phyloP scores from a whole-genome alignment of 2,888 invertebrate genomes.

The Eilema griseolum region DNA sequence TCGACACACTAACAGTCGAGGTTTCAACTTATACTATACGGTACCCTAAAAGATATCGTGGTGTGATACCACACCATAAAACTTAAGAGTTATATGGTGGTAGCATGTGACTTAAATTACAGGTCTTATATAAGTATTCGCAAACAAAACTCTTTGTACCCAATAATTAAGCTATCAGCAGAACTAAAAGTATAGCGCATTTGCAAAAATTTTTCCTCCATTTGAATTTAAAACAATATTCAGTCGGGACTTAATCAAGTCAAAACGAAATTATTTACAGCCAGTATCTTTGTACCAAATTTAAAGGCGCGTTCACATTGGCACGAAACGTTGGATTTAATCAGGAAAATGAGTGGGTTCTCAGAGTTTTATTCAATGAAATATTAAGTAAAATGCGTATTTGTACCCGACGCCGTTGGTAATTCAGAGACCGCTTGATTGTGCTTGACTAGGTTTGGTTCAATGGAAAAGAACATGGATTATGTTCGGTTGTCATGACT shows the following conservation, averaged over 20 bases:
- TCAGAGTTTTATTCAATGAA: background rate
- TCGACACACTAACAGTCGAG: background rate
- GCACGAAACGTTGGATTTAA: background rate
- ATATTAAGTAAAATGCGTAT: too few relatives aligned
- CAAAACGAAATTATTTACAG: conserved; percentile 32
- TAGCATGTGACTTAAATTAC: background rate
- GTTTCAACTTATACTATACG: background rate
- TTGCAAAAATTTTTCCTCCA: conserved; percentile 11
- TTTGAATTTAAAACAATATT: conserved; percentile 25
- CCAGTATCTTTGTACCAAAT: conserved; percentile 23
- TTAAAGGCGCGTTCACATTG: conserved; percentile 7
- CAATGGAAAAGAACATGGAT: too few relatives aligned
- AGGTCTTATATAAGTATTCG: background rate
- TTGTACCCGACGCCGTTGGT: too few relatives aligned
- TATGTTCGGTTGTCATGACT: too few relatives aligned
- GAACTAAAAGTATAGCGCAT: conserved; percentile 3
- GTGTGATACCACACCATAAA: conserved; percentile 6
- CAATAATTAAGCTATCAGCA: conserved; percentile 9
- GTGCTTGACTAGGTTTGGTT: too few relatives aligned
- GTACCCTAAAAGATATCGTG: background rate
- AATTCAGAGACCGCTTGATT: too few relatives aligned
- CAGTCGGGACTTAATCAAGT: conserved; percentile 23
- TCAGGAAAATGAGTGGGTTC: background rate
- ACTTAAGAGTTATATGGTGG: background rate
- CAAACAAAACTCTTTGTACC: background rate